Evolutionary conservation across 2,113 vertebrate genomes (phyloP), one percentile per base, ranked within the genome.

Genomic region (Corythoichthys intestinalis): DNA sequence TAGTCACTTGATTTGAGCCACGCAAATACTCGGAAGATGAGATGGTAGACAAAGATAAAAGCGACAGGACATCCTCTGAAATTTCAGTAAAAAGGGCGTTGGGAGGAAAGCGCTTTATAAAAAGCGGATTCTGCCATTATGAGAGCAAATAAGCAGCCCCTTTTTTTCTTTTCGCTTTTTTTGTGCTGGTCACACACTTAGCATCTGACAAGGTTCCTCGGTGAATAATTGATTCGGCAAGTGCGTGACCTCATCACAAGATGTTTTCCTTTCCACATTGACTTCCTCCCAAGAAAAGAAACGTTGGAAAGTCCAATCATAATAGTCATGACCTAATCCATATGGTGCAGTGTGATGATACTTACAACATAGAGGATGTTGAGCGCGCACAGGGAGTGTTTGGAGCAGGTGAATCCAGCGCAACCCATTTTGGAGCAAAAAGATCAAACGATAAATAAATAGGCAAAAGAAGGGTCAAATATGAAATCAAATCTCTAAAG

Each of bases 311-410:
- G 20, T 28, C 20, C 20, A 28, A 28, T 28, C 20, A 28, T 28
- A 28, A 28, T 28, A 28, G 13, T 15, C 1, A 41, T 8, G 8
- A 15, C 1, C 0, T 11, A 1, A 34, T 58, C 86, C 87, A 85
- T 90, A 86, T 83, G 85, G 79, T 54, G 35, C n/a, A 44, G n/a
- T 48, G 44, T 37, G 50, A 13, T 54, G 38, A 53, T 78, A 91
- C 90, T 91, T 76, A 92, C 91, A 48, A 92, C 87, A 67, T 91
- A 90, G 73, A 92, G 88, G 88, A 92, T 91, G 87, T 92, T 92
- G 80, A 92, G 86, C 53, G 84, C 90, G 46, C 91, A 90, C 56
- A 92, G 87, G 46, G 71, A 84, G 69, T 90, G 89, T 67, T 89
- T 92, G 73, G 90, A 90, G 85, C 91, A 92, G 87, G 89, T 89